Evolutionary conservation across 2,888 invertebrate genomes (phyloP), one percentile per base, ranked within the genome.

Genomic region (Epinotia brunnichana): DNA sequence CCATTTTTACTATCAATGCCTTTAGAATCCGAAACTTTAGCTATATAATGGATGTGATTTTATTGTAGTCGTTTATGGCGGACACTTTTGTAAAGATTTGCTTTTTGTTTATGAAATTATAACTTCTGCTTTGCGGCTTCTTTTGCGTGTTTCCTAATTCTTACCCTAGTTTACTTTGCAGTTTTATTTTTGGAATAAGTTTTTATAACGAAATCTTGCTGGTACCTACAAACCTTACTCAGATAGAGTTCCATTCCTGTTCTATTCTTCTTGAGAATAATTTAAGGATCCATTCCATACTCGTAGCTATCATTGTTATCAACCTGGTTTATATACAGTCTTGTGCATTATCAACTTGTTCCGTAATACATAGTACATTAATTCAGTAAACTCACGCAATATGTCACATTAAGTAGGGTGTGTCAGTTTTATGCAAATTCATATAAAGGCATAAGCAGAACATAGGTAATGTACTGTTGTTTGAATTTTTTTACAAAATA

Each of bases 1-100:
- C 82, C 76, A 74, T 48, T 48, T 44, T 48, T 48, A 48, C 48
- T 48, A 48, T 73, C 76, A 82, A 82, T 81, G 67, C 77, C 79
- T 77, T 82, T 83, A 67, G 62, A 75, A 74, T 67, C 63, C 69
- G 63, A 74, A 75, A 76, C 74, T 76, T 76, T 75, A 75, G 74
- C 39, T 29, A n/a, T 39, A 62, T 68, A 57, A 68, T 69, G 15
- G 57, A 39, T 35, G 56, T 17, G 35, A 69, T 68, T 68, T 64
- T 64, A 66, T 77, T 76, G 77, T 77, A 60, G 71, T 70, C 71
- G 48, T 67, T 74, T 76, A 72, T 69, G 72, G 69, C 70, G 62
- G 71, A 35, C 10, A 39, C 24, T 63, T 48, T 44, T 67, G 39
- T 48, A 61, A 69, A 57, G 53, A 64, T 56, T 63, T 60, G 67